Conservation (phyloP, 2,113 vertebrate genomes). For the Poeciliopsis retropinna region DNA sequence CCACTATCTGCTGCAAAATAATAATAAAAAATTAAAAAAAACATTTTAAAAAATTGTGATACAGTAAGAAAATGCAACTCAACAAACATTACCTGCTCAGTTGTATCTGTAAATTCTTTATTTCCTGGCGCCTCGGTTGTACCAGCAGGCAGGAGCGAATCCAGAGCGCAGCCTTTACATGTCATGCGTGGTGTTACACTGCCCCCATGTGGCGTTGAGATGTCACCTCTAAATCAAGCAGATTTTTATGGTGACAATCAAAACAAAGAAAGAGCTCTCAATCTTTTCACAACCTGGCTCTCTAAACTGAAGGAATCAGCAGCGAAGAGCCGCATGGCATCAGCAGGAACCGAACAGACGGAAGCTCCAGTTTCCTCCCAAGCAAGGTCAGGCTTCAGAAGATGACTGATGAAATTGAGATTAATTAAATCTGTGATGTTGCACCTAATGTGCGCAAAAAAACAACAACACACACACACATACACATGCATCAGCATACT, state of each 20-base stretch:
- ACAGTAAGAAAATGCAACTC: slow-evolving; percentile 22
- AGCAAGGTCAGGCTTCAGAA: slow-evolving; percentile 67
- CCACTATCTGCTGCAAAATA: slow-evolving; percentile 1
- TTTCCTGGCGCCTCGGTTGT: slow-evolving; percentile 5
- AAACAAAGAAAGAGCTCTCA: slow-evolving; percentile 69
- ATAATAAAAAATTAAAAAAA: not conserved
- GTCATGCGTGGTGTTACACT: slow-evolving; percentile 71
- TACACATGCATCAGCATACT: slow-evolving; percentile 38
- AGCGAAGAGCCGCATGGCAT: slow-evolving; percentile 58
- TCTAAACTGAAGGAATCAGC: slow-evolving; percentile 69
- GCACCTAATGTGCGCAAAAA: slow-evolving; percentile 22
- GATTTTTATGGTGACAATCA: slow-evolving; percentile 74
- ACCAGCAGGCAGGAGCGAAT: slow-evolving; percentile 25
- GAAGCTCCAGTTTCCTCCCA: slow-evolving; percentile 27
- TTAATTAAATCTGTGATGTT: slow-evolving; percentile 49
- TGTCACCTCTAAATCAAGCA: slow-evolving; percentile 5
- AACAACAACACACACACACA: too few relatives aligned
- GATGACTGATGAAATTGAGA: slow-evolving; percentile 61
- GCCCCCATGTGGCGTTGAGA: slow-evolving; percentile 70
- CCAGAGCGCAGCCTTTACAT: slow-evolving; percentile 6
- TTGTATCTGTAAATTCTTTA: slow-evolving; percentile 31
- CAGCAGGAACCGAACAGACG: slow-evolving; percentile 53
- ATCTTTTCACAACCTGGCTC: slow-evolving; percentile 30
- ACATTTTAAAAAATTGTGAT: slow-evolving; percentile 16
- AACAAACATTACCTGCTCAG: slow-evolving; percentile 34